Evolutionary conservation across 2,113 vertebrate genomes (phyloP).

Genomic region (Astur gentilis): DNA sequence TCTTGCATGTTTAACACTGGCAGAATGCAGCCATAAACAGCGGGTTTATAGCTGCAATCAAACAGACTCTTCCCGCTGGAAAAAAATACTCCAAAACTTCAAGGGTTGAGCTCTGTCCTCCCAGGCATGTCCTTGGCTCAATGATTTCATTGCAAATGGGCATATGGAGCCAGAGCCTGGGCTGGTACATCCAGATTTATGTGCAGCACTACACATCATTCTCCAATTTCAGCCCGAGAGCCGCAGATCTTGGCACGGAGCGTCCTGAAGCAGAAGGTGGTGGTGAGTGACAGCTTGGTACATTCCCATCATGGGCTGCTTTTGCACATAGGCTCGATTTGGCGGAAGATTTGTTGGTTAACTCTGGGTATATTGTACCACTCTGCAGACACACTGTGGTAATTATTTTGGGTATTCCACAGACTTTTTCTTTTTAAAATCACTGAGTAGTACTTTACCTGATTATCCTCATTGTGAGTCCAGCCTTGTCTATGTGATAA

Average conservation of each 20-base stretch:
- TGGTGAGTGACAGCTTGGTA: neutral
- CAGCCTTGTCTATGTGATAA: neutral
- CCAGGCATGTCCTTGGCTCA: neutral
- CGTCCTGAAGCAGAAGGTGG: neutral
- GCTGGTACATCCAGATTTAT: neutral
- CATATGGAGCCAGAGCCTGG: neutral
- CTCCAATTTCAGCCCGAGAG: neutral
- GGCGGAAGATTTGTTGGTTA: neutral
- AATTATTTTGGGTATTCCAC: neutral
- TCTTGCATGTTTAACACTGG: neutral
- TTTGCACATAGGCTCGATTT: neutral
- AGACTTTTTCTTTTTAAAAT: neutral
- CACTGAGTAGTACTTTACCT: neutral
- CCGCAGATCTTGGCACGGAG: neutral
- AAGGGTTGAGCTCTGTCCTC: neutral
- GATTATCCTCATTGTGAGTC: constrained; percentile 14
- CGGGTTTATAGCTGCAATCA: neutral
- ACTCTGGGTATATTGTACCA: neutral
- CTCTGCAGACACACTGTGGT: neutral
- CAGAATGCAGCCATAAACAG: neutral
- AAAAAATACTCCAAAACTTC: neutral
- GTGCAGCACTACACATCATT: neutral
- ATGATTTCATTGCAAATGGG: neutral
- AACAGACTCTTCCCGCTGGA: neutral
- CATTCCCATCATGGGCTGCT: neutral